Percentiles rank a stretch among this genome's conserved stretches.
Evolutionary conservation across 2,888 invertebrate genomes (phyloP).

Genomic region (Drosophila merina): DNA sequence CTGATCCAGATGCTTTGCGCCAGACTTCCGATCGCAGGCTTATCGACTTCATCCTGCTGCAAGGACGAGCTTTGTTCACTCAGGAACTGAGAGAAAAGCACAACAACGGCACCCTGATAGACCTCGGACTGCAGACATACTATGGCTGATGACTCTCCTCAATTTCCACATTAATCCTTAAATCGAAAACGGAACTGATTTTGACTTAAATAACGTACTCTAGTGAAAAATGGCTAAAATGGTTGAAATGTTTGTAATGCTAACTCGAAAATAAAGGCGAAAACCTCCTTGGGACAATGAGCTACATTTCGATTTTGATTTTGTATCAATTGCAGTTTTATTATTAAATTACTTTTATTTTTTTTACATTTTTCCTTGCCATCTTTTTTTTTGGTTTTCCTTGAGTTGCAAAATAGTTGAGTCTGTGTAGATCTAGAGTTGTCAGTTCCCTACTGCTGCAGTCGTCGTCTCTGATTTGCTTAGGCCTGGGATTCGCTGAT

Average conservation of each 20-base stretch:
- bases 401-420: constrained; percentile 41
- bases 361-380: constrained; percentile 58
- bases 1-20: constrained; percentile 78
- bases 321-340: constrained; percentile 79
- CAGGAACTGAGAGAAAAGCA: constrained; percentile 68
- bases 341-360: constrained; percentile 26
- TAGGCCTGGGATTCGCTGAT: constrained; percentile 81
- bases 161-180: background rate
- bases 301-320: constrained; percentile 59
- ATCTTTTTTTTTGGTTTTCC: constrained; percentile 63
- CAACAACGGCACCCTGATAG: constrained; percentile 61
- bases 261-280: constrained; percentile 65
- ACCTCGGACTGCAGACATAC: constrained; percentile 69
- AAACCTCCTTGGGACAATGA: constrained; percentile 56
- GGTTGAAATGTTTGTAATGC: constrained; percentile 69
- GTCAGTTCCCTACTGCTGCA: constrained; percentile 65
- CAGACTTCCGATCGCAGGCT: constrained; percentile 78
- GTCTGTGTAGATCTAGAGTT: constrained; percentile 58
- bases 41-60: constrained; percentile 81
- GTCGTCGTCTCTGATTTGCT: constrained; percentile 61
- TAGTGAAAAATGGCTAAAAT: constrained; percentile 17
- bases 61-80: constrained; percentile 80
- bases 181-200: constrained; percentile 10
- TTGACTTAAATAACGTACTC: background rate
- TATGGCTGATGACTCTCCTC: constrained; percentile 56